phyloP scores from a whole-genome alignment of 2,113 vertebrate genomes.

The Catharus bicknelli region DNA sequence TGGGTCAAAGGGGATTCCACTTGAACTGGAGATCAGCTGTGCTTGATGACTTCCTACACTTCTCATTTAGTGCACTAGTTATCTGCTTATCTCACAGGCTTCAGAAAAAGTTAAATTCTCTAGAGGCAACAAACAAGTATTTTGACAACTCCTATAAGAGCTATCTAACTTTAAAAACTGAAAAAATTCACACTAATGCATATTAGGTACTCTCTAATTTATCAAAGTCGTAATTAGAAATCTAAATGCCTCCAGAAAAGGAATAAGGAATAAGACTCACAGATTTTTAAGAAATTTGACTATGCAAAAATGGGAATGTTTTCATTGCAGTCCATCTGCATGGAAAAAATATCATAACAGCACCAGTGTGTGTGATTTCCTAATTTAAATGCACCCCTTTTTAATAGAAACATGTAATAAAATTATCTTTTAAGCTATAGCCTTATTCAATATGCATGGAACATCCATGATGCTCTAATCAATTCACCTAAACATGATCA shows the following conservation, averaged over 20 bases:
- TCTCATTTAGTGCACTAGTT: neutral
- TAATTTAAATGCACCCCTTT: neutral
- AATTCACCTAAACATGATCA: neutral
- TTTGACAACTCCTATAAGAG: neutral
- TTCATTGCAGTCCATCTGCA: neutral
- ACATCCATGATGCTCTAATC: neutral
- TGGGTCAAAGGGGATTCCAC: neutral
- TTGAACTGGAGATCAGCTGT: neutral
- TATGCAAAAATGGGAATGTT: neutral
- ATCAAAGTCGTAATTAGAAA: neutral
- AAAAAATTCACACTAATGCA: neutral
- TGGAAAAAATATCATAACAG: neutral
- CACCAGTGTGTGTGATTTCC: neutral
- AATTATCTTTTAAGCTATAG: neutral
- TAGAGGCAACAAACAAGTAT: neutral
- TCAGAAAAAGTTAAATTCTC: neutral
- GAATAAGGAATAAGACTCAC: neutral
- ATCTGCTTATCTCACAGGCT: neutral
- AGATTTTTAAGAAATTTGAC: neutral
- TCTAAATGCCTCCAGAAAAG: neutral
- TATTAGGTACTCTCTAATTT: neutral
- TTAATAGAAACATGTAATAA: neutral
- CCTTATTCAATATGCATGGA: neutral
- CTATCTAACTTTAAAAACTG: neutral
- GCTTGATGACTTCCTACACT: neutral